Percentiles rank a stretch among this genome's conserved stretches.
phyloP scores from a whole-genome alignment of 1,140 invertebrate genomes.

The Cydia amplana region DNA sequence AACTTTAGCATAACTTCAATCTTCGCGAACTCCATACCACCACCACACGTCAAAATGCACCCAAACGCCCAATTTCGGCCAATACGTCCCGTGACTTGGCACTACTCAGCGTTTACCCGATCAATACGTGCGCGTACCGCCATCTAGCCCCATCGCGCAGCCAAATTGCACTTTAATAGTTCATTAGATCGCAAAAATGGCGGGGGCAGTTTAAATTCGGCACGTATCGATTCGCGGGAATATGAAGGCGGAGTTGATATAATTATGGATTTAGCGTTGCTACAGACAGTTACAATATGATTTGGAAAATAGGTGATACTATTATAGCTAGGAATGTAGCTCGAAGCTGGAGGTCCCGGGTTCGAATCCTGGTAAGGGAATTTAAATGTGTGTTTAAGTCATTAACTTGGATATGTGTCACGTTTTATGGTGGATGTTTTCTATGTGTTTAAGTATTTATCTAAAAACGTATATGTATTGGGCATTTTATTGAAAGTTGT shows the following conservation, averaged over 20 bases:
- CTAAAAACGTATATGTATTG: too few relatives aligned
- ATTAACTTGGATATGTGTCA: too few relatives aligned
- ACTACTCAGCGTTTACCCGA: conserved; percentile 60
- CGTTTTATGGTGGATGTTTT: too few relatives aligned
- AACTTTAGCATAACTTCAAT: too few relatives aligned
- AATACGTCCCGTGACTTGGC: conserved; percentile 78
- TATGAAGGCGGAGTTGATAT: neutral
- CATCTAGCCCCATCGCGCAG: conserved; percentile 74
- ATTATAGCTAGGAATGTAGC: too few relatives aligned
- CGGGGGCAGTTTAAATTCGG: conserved; percentile 76
- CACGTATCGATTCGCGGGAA: conserved; percentile 69
- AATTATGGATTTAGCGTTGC: neutral
- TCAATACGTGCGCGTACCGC: conserved; percentile 76
- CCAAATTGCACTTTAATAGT: conserved; percentile 79
- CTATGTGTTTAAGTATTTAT: too few relatives aligned
- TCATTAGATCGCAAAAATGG: conserved; percentile 78
- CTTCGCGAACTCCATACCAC: neutral
- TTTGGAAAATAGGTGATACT: too few relatives aligned
- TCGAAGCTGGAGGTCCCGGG: neutral
- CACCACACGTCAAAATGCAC: neutral
- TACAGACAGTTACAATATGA: too few relatives aligned
- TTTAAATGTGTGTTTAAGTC: too few relatives aligned
- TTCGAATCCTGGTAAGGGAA: neutral
- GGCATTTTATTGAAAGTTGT: too few relatives aligned
- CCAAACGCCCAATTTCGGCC: conserved; percentile 65